Percentiles rank a stretch among this genome's conserved stretches.
phyloP scores from a whole-genome alignment of 2,797 vertebrate genomes.

The Propithecus perrieri region DNA sequence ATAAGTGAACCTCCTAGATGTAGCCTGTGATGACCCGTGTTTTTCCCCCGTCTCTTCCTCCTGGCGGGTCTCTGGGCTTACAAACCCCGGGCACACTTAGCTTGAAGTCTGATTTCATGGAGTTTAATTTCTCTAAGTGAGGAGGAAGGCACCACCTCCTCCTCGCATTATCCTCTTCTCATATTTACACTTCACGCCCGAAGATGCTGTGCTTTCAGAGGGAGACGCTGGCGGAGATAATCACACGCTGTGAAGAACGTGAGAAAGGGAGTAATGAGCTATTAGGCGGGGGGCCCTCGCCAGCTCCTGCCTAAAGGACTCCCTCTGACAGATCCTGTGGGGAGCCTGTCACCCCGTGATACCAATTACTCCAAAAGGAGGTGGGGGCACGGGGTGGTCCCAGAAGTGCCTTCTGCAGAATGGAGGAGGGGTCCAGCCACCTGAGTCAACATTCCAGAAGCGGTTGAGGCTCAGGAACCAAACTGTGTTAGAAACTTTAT shows the following conservation, averaged over 20 bases:
- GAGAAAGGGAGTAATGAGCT: not conserved
- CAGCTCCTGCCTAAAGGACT: not conserved
- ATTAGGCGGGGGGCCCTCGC: not conserved
- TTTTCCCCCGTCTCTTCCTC: not conserved
- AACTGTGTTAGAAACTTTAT: not conserved
- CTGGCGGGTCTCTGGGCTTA: not conserved
- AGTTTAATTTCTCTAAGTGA: not conserved
- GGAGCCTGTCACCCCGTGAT: not conserved
- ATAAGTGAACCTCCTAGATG: not conserved
- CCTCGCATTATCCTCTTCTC: not conserved
- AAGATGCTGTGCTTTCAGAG: not conserved
- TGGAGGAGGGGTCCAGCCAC: not conserved
- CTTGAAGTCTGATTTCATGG: not conserved
- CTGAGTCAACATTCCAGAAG: not conserved
- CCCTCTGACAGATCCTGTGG: not conserved
- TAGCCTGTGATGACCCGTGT: accelerated
- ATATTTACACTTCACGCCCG: constrained; percentile 14
- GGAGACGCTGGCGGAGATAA: not conserved
- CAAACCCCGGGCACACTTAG: not conserved
- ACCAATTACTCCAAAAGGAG: not conserved
- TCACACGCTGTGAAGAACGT: not conserved
- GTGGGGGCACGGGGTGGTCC: too few relatives aligned
- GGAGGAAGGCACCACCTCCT: not conserved
- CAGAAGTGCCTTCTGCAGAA: not conserved
- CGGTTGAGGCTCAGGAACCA: not conserved